Evolutionary conservation across 2,797 vertebrate genomes (phyloP).

Genomic region (Chelon auratus): DNA sequence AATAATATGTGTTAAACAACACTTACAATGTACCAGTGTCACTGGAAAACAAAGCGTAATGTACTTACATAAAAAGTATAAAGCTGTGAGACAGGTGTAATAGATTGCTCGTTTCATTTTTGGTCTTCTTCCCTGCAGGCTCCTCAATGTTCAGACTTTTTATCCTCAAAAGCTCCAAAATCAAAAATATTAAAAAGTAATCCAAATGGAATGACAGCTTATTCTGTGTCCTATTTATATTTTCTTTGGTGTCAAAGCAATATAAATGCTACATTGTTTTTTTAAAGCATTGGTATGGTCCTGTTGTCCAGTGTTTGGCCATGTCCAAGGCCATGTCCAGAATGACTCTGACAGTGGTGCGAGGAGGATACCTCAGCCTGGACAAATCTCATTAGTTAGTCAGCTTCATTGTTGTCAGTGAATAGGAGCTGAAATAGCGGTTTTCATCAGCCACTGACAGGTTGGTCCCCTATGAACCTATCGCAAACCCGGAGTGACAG

Average conservation of each 20-base stretch:
- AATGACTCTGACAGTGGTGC: slow-evolving; percentile 55
- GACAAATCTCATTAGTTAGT: slow-evolving; percentile 76
- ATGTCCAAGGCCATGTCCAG: slow-evolving; percentile 62
- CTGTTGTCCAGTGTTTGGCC: slow-evolving; percentile 42
- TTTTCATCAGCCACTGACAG: slow-evolving; percentile 65
- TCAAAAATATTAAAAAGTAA: slow-evolving; percentile 30
- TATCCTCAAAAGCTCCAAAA: slow-evolving; percentile 4
- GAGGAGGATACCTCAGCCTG: slow-evolving; percentile 40
- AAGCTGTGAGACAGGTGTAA: slow-evolving; percentile 63
- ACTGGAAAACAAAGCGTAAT: background rate
- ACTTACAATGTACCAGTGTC: background rate
- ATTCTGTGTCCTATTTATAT: background rate
- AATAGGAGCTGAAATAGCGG: slow-evolving; percentile 68
- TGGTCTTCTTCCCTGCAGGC: slow-evolving; percentile 46
- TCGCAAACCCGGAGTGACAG: slow-evolving; percentile 30
- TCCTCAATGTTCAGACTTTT: slow-evolving; percentile 42
- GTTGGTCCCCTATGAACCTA: slow-evolving; percentile 71
- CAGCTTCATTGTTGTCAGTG: slow-evolving; percentile 74
- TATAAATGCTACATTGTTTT: background rate
- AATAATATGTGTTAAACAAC: background rate
- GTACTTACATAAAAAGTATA: slow-evolving; percentile 80
- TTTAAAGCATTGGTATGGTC: slow-evolving; percentile 55
- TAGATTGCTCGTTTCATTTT: slow-evolving; percentile 71
- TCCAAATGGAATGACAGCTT: slow-evolving; percentile 34
- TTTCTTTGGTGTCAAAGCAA: slow-evolving; percentile 59